These are phyloP conservation scores for Drosophila fuyamai DNA, from an alignment of 1,140 invertebrate genomes.

Conservation along the genomic window DNA sequence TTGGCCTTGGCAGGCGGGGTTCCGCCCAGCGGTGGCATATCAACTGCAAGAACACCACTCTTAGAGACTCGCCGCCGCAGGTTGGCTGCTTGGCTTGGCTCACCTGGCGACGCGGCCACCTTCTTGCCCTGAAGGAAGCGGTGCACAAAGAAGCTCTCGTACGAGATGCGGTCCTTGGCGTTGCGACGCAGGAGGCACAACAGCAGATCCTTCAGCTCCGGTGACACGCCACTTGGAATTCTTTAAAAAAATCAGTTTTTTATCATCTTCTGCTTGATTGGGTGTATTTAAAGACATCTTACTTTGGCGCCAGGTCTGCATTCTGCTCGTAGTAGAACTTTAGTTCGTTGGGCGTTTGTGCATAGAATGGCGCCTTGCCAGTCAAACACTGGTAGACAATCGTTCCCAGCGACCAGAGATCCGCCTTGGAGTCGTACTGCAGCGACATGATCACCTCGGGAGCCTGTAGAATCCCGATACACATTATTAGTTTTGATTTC, in stretches of 20 bases:
- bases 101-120: conserved; percentile 84
- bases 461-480: conserved; percentile 87
- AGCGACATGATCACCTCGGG: conserved; percentile 99
- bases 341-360: conserved; percentile 98
- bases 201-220: conserved; percentile 94
- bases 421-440: conserved; percentile 99
- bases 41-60: conserved; percentile 55
- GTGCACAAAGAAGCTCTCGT: conserved; percentile 97
- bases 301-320: conserved; percentile 97
- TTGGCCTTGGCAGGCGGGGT: conserved; percentile 77
- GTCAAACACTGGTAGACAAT: conserved; percentile 99
- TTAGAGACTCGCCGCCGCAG: conserved; percentile 18
- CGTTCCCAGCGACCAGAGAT: conserved; percentile 99
- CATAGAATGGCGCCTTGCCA: conserved; percentile 99
- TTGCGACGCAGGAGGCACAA: conserved; percentile 95
- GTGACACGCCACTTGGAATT: conserved; percentile 96
- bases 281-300: conserved; percentile 71
- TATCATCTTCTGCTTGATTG: not conserved
- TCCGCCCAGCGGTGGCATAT: conserved; percentile 72
- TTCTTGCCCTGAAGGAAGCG: conserved; percentile 92
- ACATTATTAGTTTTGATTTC: not conserved
- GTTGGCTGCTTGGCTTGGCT: conserved; percentile 13
- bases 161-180: conserved; percentile 97
- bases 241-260: conserved; percentile 85
- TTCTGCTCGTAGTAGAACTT: conserved; percentile 99